These are phyloP conservation scores for Drosophila borealis DNA, from an alignment of 2,888 invertebrate genomes.

Conservation along the genomic window DNA sequence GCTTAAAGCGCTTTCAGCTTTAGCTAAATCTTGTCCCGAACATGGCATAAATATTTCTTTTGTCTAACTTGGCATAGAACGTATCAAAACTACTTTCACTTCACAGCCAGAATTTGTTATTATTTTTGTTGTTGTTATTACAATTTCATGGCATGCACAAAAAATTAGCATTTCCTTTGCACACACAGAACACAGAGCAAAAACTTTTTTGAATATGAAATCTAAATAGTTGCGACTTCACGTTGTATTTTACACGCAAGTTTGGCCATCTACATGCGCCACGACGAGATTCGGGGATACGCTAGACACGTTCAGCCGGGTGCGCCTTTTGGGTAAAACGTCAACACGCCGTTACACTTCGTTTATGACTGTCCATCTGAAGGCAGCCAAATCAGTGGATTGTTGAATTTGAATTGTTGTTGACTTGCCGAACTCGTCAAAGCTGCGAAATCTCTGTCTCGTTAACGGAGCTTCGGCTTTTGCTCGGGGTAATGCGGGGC, in stretches of 20 bases:
- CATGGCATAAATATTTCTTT: slow-evolving; percentile 9
- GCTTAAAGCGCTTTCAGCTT: slow-evolving; percentile 24
- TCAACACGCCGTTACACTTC: slow-evolving; percentile 81
- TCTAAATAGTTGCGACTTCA: slow-evolving; percentile 43
- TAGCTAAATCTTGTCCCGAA: slow-evolving; percentile 9
- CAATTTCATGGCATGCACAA: slow-evolving; percentile 37
- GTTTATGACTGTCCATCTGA: slow-evolving; percentile 80
- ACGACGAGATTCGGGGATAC: slow-evolving; percentile 11
- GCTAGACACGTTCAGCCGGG: slow-evolving; percentile 32
- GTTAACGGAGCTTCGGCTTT: slow-evolving; percentile 29
- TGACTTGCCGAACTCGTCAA: slow-evolving; percentile 51
- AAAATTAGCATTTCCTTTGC: slow-evolving; percentile 36
- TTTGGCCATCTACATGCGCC: slow-evolving; percentile 26
- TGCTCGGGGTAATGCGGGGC: slow-evolving; percentile 4
- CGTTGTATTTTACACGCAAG: slow-evolving; percentile 18
- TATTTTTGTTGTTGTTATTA: slow-evolving; percentile 23
- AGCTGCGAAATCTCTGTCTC: slow-evolving; percentile 53
- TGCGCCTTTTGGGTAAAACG: slow-evolving; percentile 56
- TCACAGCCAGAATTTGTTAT: slow-evolving; percentile 42
- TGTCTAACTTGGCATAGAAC: slow-evolving; percentile 12
- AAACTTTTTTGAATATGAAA: slow-evolving; percentile 35
- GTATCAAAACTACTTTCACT: slow-evolving; percentile 23
- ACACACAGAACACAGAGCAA: background rate
- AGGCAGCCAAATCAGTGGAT: slow-evolving; percentile 61
- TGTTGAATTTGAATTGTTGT: slow-evolving; percentile 67